Percentiles rank a stretch among this genome's conserved stretches.
Evolutionary conservation across 1,140 invertebrate genomes (phyloP).

Genomic region (Choristoneura fumiferana): DNA sequence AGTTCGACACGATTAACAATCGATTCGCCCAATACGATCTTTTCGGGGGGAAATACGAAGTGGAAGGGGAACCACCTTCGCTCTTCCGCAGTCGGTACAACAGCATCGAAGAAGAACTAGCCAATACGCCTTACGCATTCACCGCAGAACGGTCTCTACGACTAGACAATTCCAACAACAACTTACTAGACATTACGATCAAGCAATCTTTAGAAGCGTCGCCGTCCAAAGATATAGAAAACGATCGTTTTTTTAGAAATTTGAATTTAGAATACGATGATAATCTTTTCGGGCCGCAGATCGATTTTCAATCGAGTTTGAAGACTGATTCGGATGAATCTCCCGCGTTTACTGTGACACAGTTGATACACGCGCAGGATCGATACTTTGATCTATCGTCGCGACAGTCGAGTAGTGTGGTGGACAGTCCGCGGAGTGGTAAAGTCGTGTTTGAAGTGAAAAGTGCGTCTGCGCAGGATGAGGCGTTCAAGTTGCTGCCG

Average conservation of each 20-base stretch:
- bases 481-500: slow-evolving; percentile 49
- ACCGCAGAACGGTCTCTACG: slow-evolving; percentile 48
- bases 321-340: slow-evolving; percentile 27
- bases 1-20: slow-evolving; percentile 70
- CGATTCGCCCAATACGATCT: slow-evolving; percentile 65
- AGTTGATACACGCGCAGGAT: slow-evolving; percentile 70
- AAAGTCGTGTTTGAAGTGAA: slow-evolving; percentile 12
- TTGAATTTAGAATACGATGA: slow-evolving; percentile 33
- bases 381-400: slow-evolving; percentile 64
- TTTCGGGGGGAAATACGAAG: slow-evolving; percentile 61
- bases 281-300: slow-evolving; percentile 55
- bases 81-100: slow-evolving; percentile 74
- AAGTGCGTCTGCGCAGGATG: slow-evolving; percentile 27
- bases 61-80: slow-evolving; percentile 41
- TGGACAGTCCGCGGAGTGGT: slow-evolving; percentile 16
- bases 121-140: slow-evolving; percentile 77
- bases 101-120: slow-evolving; percentile 72
- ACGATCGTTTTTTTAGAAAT: slow-evolving; percentile 54
- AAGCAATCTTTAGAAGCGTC: slow-evolving; percentile 42
- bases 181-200: slow-evolving; percentile 57
- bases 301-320: slow-evolving; percentile 34
- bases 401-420: slow-evolving; percentile 28
- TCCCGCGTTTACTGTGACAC: slow-evolving; percentile 60
- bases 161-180: slow-evolving; percentile 36
- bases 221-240: slow-evolving; percentile 53